Conservation (phyloP, 1,140 invertebrate species). For the Rhynchophorus ferrugineus region DNA sequence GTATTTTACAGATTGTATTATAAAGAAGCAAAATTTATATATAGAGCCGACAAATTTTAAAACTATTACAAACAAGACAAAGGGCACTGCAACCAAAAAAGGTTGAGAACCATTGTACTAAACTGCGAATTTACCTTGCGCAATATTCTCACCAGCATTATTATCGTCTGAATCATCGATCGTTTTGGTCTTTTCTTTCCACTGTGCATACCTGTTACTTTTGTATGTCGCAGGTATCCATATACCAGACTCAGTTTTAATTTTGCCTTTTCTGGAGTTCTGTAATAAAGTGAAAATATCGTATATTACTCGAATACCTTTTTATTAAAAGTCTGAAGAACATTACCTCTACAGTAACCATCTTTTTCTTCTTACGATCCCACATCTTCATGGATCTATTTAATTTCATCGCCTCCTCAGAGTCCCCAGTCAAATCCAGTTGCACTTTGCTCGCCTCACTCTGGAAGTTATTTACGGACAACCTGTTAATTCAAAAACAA, state of each 20-base stretch:
- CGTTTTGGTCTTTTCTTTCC: constrained; percentile 77
- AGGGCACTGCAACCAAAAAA: background rate
- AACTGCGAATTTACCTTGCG: constrained; percentile 8
- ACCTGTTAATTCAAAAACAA: constrained; percentile 39
- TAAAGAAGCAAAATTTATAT: no score
- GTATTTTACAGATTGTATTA: no score
- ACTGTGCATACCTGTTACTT: constrained; percentile 78
- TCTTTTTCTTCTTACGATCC: constrained; percentile 81
- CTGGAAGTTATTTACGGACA: constrained; percentile 60
- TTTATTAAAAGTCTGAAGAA: background rate
- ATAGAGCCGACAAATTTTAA: no score
- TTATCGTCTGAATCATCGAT: constrained; percentile 52
- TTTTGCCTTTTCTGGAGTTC: constrained; percentile 65
- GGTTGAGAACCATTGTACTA: background rate
- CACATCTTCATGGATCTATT: constrained; percentile 55
- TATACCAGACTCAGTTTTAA: constrained; percentile 88
- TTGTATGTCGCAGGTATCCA: constrained; percentile 93
- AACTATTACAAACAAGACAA: background rate
- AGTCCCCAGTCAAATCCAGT: constrained; percentile 69
- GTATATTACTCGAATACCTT: constrained; percentile 3
- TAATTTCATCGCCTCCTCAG: constrained; percentile 49
- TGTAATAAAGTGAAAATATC: constrained; percentile 24
- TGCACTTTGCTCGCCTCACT: constrained; percentile 57
- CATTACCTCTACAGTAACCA: constrained; percentile 52
- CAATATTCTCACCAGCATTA: constrained; percentile 44